phyloP scores from a whole-genome alignment of 2,888 invertebrate species.

The Ophion ellenae region DNA sequence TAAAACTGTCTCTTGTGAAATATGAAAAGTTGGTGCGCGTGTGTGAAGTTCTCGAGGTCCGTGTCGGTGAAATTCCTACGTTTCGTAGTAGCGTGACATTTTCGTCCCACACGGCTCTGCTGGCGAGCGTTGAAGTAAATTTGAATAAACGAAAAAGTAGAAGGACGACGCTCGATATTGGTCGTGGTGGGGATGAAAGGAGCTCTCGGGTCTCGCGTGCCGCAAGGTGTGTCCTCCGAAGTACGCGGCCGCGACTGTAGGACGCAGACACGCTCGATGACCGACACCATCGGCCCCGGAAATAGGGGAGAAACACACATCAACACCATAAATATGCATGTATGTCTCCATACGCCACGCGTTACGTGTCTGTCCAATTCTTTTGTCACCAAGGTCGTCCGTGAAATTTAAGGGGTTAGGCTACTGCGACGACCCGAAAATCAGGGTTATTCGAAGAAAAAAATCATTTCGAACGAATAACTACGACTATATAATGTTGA shows the following conservation, averaged over 20 bases:
- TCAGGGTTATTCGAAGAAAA: no score
- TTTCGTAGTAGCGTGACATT: constrained; percentile 55
- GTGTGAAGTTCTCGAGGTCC: background rate
- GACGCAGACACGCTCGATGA: background rate
- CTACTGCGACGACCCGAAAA: no score
- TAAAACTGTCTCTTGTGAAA: background rate
- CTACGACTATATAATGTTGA: no score
- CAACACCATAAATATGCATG: constrained; percentile 19
- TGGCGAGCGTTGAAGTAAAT: constrained; percentile 42
- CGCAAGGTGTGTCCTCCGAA: constrained; percentile 5
- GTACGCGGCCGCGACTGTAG: background rate
- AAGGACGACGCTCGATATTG: constrained; percentile 5
- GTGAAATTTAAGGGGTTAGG: constrained; percentile 9
- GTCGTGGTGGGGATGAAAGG: background rate
- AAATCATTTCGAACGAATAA: no score
- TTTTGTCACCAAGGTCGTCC: background rate
- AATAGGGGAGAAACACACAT: constrained; percentile 14
- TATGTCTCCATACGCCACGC: background rate
- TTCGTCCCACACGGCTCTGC: constrained; percentile 39
- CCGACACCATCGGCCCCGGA: constrained; percentile 14
- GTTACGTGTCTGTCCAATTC: background rate
- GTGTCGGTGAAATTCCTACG: constrained; percentile 26
- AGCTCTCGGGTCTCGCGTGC: background rate
- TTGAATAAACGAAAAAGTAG: constrained; percentile 15
- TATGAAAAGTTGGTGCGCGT: background rate